phyloP scores from a whole-genome alignment of 1,140 invertebrate species.

The Bombus difficillimus region DNA sequence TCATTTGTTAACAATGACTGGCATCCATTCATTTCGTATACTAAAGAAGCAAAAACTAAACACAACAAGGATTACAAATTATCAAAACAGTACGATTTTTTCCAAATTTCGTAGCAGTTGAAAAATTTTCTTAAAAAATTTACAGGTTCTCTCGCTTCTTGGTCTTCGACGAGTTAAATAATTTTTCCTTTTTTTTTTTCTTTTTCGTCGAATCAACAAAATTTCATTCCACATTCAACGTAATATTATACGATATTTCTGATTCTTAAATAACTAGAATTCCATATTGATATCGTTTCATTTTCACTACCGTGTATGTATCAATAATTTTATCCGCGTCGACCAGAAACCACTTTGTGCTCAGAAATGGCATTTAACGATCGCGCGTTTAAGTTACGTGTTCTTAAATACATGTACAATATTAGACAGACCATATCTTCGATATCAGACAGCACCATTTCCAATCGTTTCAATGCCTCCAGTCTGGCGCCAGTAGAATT shows the following conservation, averaged over 20 bases:
- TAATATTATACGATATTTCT: neutral
- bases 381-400: conserved; percentile 6
- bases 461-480: conserved; percentile 60
- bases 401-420: conserved; percentile 31
- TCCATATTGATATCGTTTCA: neutral
- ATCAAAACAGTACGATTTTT: too few relatives aligned
- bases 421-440: conserved; percentile 26
- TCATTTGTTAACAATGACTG: neutral
- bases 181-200: too few relatives aligned
- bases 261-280: neutral
- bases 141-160: too few relatives aligned
- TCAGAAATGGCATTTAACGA: neutral
- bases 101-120: too few relatives aligned
- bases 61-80: too few relatives aligned
- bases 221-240: neutral
- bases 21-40: neutral
- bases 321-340: neutral
- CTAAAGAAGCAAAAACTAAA: too few relatives aligned
- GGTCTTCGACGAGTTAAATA: neutral
- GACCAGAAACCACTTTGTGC: conserved; percentile 18
- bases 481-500: conserved; percentile 59
- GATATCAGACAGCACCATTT: conserved; percentile 27
- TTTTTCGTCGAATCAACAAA: neutral
- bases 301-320: neutral
- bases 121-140: too few relatives aligned